These are phyloP conservation scores for Gorsachius goisagi DNA, from an alignment of 2,113 vertebrate species.

Conservation along the genomic window DNA sequence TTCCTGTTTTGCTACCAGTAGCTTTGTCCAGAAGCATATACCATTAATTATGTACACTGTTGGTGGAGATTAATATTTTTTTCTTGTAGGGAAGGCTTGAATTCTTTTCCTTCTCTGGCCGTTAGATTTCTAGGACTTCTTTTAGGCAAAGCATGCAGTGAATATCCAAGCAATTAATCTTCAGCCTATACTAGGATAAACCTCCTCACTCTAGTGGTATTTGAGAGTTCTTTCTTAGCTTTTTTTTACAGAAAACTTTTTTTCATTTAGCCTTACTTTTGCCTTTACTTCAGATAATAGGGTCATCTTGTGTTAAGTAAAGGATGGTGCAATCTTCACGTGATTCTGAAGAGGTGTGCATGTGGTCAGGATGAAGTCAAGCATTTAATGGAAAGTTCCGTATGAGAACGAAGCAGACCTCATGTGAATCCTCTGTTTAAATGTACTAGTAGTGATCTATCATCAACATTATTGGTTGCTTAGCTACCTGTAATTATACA, in stretches of 20 bases:
- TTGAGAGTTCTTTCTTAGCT: not conserved
- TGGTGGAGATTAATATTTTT: not conserved
- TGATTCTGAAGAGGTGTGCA: not conserved
- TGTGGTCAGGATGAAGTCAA: not conserved
- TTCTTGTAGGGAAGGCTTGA: not conserved
- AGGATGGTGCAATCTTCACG: not conserved
- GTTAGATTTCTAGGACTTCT: not conserved
- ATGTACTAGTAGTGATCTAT: no score
- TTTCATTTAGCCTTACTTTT: not conserved
- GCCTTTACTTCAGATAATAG: not conserved
- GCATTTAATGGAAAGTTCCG: not conserved
- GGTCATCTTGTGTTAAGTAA: not conserved
- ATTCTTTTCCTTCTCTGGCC: not conserved
- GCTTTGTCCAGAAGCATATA: not conserved
- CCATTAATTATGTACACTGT: not conserved
- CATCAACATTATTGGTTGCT: not conserved
- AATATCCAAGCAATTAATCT: not conserved
- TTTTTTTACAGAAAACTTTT: not conserved
- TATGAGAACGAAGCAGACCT: not conserved
- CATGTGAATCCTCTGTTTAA: not conserved
- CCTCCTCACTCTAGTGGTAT: not conserved
- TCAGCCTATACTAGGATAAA: not conserved
- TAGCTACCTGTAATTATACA: not conserved
- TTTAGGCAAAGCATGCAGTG: not conserved
- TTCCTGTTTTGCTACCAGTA: not conserved